phyloP scores from a whole-genome alignment of 2,113 vertebrate genomes.

The Sylvietta virens region DNA sequence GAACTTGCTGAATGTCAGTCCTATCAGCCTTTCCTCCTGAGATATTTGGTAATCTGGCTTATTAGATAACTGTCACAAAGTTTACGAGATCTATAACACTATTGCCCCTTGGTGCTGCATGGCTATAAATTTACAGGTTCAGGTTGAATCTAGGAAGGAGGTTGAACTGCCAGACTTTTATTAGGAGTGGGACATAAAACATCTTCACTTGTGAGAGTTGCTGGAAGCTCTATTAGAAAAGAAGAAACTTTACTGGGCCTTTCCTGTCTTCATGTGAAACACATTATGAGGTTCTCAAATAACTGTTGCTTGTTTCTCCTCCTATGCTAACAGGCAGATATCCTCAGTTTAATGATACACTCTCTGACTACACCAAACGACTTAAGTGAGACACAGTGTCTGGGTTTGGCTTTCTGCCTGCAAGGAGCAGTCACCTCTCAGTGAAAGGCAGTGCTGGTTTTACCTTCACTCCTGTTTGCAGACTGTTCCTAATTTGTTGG shows the following conservation, averaged over 20 bases:
- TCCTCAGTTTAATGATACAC: neutral
- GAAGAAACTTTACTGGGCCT: neutral
- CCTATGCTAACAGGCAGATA: neutral
- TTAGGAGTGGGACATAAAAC: neutral
- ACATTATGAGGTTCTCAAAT: neutral
- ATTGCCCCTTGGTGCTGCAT: neutral
- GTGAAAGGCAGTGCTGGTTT: neutral
- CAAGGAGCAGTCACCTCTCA: neutral
- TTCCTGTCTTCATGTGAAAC: neutral
- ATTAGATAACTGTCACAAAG: neutral
- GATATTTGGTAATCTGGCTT: neutral
- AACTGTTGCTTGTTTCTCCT: neutral
- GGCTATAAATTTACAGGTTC: neutral
- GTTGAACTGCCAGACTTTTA: neutral
- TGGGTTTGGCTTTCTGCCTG: constrained; percentile 10
- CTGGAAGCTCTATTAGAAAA: neutral
- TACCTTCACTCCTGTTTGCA: neutral
- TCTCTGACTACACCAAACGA: neutral
- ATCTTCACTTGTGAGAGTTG: neutral
- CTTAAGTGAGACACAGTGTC: neutral
- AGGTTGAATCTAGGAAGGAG: neutral
- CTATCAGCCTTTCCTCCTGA: neutral
- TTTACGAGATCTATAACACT: neutral
- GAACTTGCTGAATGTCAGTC: neutral
- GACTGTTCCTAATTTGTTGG: neutral